Evolutionary conservation across 2,113 vertebrate genomes (phyloP), one percentile per base, ranked within the genome.

Genomic region (Sisor rabdophorus): DNA sequence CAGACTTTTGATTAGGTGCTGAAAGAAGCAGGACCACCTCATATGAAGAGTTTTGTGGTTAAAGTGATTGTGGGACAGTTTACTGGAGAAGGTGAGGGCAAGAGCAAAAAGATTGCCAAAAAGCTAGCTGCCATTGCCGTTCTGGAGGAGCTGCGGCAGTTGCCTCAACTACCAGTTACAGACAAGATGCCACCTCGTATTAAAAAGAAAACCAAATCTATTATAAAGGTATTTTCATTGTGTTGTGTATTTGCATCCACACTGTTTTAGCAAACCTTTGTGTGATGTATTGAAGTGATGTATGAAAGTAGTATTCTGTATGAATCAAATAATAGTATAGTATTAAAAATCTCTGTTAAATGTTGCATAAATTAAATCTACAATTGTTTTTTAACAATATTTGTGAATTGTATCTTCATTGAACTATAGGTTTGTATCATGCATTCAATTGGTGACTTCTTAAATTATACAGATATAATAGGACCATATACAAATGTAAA

Each of bases 141-240:
- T 72, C 90, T 99, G 32, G 94, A 92, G 77, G 95, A 96, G 82
- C 88, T 99, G 80, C 94, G 91, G 82, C 94, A 91, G 85, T 86
- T 99, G 28, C 95, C 97, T 0, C 95, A 95, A 8, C 92, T 99
- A 82, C 96, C 96, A 36, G 86, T 86, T 0, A 90, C 93, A 54
- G 96, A 98, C 87, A 97, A 95, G 86, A 93, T 93, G 84, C 94
- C 95, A 81, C 95, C 96, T 63, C 93, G 95, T 85, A 98, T 98
- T 87, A 98, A 99, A 92, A 99, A 98, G 95, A 99, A 99, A 97
- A 94, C 95, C 71, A 98, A 96, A 86, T 95, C 97, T 76, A 94
- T 96, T 81, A 94, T 96, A 82, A 96, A 97, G 93, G 97, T 99
- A 6, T 32, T 44, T n/a, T 30, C 40, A 40, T 32, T 69, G 28